These are phyloP conservation scores for Merluccius polli DNA, from an alignment of 2,797 vertebrate genomes.

Conservation along the genomic window DNA sequence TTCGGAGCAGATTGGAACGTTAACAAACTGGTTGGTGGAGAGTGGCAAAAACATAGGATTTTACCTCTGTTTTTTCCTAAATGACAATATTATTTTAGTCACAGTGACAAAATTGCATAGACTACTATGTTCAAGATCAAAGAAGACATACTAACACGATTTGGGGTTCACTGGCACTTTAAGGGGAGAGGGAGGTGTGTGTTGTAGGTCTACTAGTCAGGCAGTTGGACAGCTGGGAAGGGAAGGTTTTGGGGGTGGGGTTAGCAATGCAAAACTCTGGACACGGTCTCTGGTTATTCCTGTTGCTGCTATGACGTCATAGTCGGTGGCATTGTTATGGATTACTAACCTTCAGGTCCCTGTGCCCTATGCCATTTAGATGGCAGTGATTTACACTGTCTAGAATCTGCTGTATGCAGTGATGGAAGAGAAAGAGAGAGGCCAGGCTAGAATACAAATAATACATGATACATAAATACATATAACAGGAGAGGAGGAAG, in stretches of 20 bases:
- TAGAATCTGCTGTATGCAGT: constrained; percentile 99
- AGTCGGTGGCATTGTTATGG: constrained; percentile 11
- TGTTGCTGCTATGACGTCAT: constrained; percentile 14
- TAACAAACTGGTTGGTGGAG: too few species aligned
- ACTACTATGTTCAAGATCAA: too few species aligned
- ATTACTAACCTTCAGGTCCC: constrained; percentile 97
- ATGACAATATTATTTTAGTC: too few species aligned
- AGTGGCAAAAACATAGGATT: too few species aligned
- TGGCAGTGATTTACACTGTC: constrained; percentile 99
- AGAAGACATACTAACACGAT: too few species aligned
- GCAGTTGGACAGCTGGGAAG: too few species aligned
- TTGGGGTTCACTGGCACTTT: too few species aligned
- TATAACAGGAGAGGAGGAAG: constrained; percentile 46
- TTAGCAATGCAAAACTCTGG: constrained; percentile 11
- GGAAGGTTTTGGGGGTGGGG: constrained; percentile 15
- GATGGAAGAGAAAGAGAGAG: constrained; percentile 75
- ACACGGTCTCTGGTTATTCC: constrained; percentile 11
- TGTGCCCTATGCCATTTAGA: constrained; percentile 96
- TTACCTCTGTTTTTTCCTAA: too few species aligned
- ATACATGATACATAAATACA: constrained; percentile 10
- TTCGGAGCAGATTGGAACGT: too few species aligned
- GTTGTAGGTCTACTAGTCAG: too few species aligned
- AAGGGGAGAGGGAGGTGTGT: too few species aligned
- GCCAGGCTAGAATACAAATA: constrained; percentile 35
- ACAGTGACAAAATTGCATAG: too few species aligned